These are phyloP conservation scores for Ophioninae sp. DNA, from an alignment of 2,888 invertebrate species.

Conservation along the genomic window DNA sequence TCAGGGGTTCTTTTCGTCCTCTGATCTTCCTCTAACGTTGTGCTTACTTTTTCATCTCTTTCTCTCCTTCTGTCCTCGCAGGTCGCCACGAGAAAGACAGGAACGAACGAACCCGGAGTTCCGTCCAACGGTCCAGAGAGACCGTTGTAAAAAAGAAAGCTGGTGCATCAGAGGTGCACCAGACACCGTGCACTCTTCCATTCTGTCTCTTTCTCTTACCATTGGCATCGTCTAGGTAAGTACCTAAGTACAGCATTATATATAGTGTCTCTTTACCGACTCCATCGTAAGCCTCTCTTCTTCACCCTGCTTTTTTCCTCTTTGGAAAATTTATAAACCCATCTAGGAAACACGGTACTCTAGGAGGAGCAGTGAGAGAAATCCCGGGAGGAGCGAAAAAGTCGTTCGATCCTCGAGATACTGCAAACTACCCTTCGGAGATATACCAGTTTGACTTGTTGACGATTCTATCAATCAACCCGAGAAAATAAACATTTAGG, in stretches of 20 bases:
- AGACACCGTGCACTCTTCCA: slow-evolving; percentile 19
- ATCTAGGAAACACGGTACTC: slow-evolving; percentile 22
- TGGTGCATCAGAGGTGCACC: slow-evolving; percentile 14
- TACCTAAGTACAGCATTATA: slow-evolving; percentile 48
- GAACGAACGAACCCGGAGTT: slow-evolving; percentile 13
- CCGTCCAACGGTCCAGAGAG: slow-evolving; percentile 31
- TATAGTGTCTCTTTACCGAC: slow-evolving; percentile 28
- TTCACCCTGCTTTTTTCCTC: slow-evolving; percentile 22
- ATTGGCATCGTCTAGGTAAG: slow-evolving; percentile 45
- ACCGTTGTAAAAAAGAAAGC: slow-evolving; percentile 19
- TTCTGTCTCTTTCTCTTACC: slow-evolving; percentile 10
- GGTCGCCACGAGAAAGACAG: slow-evolving; percentile 21
- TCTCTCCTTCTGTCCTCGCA: slow-evolving; percentile 7
- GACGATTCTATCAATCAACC: slow-evolving; percentile 17
- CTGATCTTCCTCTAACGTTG: slow-evolving; percentile 22
- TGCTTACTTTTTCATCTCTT: slow-evolving; percentile 7
- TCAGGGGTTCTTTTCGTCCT: slow-evolving; percentile 52
- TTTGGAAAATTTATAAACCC: slow-evolving; percentile 55
- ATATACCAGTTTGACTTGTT: background rate
- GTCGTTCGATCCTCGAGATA: slow-evolving; percentile 25
- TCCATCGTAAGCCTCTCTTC: slow-evolving; percentile 29
- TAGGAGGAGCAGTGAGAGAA: slow-evolving; percentile 29
- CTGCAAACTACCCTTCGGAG: slow-evolving; percentile 33
- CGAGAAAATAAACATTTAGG: background rate
- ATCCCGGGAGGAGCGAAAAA: slow-evolving; percentile 52